Percentiles rank a stretch among this genome's conserved stretches.
Evolutionary conservation across 2,888 invertebrate species (phyloP).

Genomic region (Creontiades dilutus): DNA sequence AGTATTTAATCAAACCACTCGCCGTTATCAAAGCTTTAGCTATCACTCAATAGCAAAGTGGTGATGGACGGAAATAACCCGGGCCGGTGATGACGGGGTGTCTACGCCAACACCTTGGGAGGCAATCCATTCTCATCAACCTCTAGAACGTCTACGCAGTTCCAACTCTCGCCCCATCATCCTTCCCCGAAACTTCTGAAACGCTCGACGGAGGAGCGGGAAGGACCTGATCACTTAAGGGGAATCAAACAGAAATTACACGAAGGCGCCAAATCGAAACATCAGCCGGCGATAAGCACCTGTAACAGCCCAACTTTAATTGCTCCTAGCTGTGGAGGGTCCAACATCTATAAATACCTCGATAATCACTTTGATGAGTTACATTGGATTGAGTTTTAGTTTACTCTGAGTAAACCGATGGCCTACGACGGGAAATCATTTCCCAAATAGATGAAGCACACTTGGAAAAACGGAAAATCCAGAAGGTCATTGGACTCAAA

Average conservation of each 20-base stretch:
- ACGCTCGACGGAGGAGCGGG: background rate
- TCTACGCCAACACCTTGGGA: background rate
- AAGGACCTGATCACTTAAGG: background rate
- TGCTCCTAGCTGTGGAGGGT: background rate
- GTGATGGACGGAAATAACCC: too few relatives aligned
- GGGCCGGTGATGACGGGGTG: too few relatives aligned
- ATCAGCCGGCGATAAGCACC: background rate
- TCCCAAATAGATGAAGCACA: too few relatives aligned
- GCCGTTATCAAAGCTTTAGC: too few relatives aligned
- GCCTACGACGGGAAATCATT: too few relatives aligned
- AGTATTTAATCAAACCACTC: too few relatives aligned
- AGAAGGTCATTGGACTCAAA: too few relatives aligned
- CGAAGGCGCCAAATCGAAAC: conserved; percentile 6
- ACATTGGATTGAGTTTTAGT: background rate
- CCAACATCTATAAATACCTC: background rate
- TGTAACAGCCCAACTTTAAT: conserved; percentile 11
- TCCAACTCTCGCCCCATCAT: background rate
- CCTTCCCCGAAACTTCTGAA: background rate
- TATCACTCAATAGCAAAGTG: too few relatives aligned
- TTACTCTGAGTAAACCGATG: background rate
- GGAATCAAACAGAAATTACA: conserved; percentile 32
- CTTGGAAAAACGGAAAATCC: too few relatives aligned
- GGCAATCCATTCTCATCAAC: conserved; percentile 15
- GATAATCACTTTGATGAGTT: background rate
- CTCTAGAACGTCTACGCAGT: background rate